These are phyloP conservation scores for Cantharis rufa DNA, from an alignment of 2,888 invertebrate species.

Conservation along the genomic window DNA sequence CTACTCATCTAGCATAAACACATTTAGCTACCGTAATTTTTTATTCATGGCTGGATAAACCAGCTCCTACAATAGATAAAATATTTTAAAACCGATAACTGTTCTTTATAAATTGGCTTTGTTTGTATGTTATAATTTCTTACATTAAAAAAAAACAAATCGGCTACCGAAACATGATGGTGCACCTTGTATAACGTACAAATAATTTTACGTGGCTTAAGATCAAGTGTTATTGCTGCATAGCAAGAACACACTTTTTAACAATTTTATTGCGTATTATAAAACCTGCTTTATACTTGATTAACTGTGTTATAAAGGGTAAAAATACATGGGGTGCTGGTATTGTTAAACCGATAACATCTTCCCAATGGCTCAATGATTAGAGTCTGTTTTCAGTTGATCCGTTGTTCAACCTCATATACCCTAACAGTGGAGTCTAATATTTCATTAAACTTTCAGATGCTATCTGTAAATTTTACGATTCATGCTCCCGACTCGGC, in stretches of 20 bases:
- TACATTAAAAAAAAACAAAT: background rate
- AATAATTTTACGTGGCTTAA: too few species aligned
- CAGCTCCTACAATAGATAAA: conserved; percentile 14
- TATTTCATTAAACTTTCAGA: conserved; percentile 31
- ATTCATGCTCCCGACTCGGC: conserved; percentile 29
- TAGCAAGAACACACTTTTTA: background rate
- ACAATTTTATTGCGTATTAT: background rate
- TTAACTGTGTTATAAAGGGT: conserved; percentile 16
- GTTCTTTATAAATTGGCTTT: conserved; percentile 8
- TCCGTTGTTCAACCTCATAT: conserved; percentile 28
- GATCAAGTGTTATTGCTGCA: background rate
- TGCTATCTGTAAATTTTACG: conserved; percentile 29
- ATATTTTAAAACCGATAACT: conserved; percentile 9
- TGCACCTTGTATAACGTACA: background rate
- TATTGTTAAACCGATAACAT: conserved; percentile 20
- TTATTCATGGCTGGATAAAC: conserved; percentile 17
- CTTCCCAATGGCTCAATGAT: conserved; percentile 20
- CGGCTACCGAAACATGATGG: background rate
- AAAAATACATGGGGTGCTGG: conserved; percentile 21
- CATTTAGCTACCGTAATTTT: conserved; percentile 13
- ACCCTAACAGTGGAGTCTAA: conserved; percentile 28
- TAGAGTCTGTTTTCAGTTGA: conserved; percentile 26
- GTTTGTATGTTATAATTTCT: background rate
- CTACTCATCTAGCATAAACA: conserved; percentile 13
- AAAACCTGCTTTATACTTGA: background rate